Evolutionary conservation across 2,888 invertebrate species (phyloP), one percentile per base, ranked within the genome.

Genomic region (Caenorhabditis imperialis): DNA sequence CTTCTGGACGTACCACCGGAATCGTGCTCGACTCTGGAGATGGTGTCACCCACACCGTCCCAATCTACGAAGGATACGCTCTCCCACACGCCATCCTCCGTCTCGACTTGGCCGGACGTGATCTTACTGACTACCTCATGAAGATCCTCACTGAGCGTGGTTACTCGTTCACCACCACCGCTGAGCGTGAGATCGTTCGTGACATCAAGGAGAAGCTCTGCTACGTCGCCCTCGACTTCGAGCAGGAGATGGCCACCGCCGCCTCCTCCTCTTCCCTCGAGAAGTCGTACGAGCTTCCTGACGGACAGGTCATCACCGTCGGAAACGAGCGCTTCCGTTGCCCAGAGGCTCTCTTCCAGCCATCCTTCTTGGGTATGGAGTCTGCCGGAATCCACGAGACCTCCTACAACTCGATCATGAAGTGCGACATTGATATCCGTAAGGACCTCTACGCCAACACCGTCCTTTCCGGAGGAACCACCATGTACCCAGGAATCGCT

Each of bases 151-250:
- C 87, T 33, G 89, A 89, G 81, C 84, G 89, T 61, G 89, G 89
- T 70, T 89, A 89, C 81, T 87, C 86, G 37, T 89, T 89, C 86
- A 88, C 88, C 60, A 89, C 88, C 77, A 86, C 88, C 51, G 78
- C 78, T 65, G 72, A 89, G 90, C 94, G 91, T 88, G 95, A 95
- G 92, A 95, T 95, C 88, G 95, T 95, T 76, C 92, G 95, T 86
- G 95, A 95, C 90, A 94, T 95, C 81, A 85, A 85, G 89, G 99
- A 99, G 89, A 97, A 97, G 89, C 91, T 99, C 25, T 99, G 98
- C 90, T 99, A 99, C 89, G 95, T 98, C 86, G 98, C 96, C 12
- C 98, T 99, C 89, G 96, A 99, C 89, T 93, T 99, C 79, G 98
- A 98, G 89, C 96, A 96, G 73, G 94, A 94, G 91, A 94, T 94